These are phyloP conservation scores for Atlantisia rogersi DNA, from an alignment of 2,113 vertebrate species.

Conservation along the genomic window DNA sequence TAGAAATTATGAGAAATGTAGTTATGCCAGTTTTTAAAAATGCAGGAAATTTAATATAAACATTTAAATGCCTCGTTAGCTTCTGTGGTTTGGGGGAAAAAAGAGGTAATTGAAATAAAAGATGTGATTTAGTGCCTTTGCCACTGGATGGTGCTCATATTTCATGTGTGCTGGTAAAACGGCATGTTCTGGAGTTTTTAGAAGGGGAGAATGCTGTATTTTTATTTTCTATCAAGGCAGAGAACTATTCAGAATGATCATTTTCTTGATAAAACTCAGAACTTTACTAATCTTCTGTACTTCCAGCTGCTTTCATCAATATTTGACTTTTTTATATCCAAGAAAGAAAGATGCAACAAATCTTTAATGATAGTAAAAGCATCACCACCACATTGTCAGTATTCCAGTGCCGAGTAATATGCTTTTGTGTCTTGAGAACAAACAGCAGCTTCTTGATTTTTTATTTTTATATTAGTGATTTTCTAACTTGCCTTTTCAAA, in stretches of 20 bases:
- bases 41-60: not conserved
- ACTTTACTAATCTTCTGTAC: not conserved
- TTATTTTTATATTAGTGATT: not conserved
- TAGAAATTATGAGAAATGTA: not conserved
- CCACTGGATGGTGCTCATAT: conserved; percentile 45
- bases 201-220: not conserved
- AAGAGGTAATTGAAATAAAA: not conserved
- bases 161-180: not conserved
- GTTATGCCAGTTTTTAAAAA: not conserved
- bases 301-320: not conserved
- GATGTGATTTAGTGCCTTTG: not conserved
- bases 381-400: not conserved
- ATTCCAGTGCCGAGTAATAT: not conserved
- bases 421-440: not conserved
- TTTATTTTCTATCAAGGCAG: not conserved
- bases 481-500: not conserved
- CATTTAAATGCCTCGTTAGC: not conserved
- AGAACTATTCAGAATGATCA: not conserved
- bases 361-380: not conserved
- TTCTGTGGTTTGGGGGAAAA: not conserved
- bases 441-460: not conserved
- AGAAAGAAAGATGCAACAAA: not conserved
- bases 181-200: rapidly evolving
- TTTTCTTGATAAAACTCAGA: not conserved
- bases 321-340: not conserved